These are phyloP conservation scores for Zenarchopterus dispar DNA, from an alignment of 2,797 vertebrate genomes.

Conservation along the genomic window DNA sequence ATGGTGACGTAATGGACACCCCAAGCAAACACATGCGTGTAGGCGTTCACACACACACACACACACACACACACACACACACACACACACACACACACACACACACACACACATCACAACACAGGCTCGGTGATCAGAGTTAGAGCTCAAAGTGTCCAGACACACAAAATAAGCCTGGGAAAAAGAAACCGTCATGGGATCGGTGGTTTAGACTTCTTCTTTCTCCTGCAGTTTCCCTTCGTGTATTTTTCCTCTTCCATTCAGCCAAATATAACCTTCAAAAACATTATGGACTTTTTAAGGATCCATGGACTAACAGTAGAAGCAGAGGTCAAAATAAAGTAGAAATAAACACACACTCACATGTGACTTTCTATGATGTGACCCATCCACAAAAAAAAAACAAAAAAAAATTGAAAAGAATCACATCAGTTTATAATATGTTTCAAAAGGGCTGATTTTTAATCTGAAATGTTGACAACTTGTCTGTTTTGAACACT, in stretches of 20 bases:
- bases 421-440: too few relatives aligned
- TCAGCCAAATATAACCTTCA: conserved; percentile 19
- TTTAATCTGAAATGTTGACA: too few relatives aligned
- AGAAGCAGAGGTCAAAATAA: neutral
- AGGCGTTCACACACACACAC: conserved; percentile 47
- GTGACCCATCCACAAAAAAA: too few relatives aligned
- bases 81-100: too few relatives aligned
- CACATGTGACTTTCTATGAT: too few relatives aligned
- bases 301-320: conserved; percentile 38
- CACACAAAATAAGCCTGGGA: conserved; percentile 24
- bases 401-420: too few relatives aligned
- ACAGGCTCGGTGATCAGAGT: conserved; percentile 33
- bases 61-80: too few relatives aligned
- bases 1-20: conserved; percentile 67
- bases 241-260: conserved; percentile 2
- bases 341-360: too few relatives aligned
- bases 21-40: conserved; percentile 32
- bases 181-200: conserved; percentile 6
- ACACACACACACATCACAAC: conserved; percentile 28
- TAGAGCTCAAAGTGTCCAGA: conserved; percentile 27
- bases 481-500: too few relatives aligned
- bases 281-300: conserved; percentile 29
- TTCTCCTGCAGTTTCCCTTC: neutral
- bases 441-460: too few relatives aligned
- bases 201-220: neutral